Evolutionary conservation across 2,113 vertebrate species (phyloP).

Genomic region (Maccullochella peelii): DNA sequence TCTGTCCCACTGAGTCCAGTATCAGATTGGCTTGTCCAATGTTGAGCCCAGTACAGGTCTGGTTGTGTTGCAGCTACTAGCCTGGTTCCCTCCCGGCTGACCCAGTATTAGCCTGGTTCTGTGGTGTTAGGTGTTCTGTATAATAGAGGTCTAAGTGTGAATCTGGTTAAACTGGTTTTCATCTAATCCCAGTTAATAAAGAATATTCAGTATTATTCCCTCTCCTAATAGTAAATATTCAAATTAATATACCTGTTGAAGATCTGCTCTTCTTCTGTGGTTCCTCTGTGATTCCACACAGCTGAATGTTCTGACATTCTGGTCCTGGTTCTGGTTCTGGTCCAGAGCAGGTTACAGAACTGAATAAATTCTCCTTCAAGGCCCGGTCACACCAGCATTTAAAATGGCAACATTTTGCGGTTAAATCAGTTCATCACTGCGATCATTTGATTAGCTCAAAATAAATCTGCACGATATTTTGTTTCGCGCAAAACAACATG

Average conservation of each 20-base stretch:
- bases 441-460: too few relatives aligned
- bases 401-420: background rate
- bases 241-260: background rate
- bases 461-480: background rate
- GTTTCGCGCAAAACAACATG: background rate
- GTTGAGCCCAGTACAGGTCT: too few relatives aligned
- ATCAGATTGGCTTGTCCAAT: background rate
- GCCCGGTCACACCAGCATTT: background rate
- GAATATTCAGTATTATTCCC: background rate
- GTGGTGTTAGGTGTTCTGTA: conserved; percentile 42
- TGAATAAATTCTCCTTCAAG: background rate
- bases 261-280: conserved; percentile 15
- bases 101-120: background rate
- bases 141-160: conserved; percentile 20
- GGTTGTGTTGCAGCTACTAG: too few relatives aligned
- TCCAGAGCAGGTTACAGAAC: background rate
- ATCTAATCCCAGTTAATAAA: background rate
- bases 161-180: conserved; percentile 23
- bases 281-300: background rate
- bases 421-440: background rate
- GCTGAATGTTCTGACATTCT: background rate
- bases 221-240: conserved; percentile 3
- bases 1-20: background rate
- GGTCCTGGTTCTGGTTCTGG: background rate
- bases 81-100: background rate